These are phyloP conservation scores for Danio albolineatus DNA, from an alignment of 2,797 vertebrate genomes.

Conservation along the genomic window DNA sequence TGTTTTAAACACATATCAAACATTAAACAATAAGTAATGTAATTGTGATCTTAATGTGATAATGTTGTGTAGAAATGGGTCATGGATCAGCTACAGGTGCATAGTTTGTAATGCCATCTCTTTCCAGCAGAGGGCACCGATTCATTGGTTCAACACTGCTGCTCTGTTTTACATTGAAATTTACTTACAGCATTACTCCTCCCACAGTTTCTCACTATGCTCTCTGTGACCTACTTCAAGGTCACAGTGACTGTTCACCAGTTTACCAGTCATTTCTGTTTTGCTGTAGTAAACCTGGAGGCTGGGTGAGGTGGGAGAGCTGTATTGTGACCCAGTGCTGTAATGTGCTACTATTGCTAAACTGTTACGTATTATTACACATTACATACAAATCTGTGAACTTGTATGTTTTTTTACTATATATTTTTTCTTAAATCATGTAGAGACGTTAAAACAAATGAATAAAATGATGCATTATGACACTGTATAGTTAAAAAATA, in stretches of 20 bases:
- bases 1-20: not conserved
- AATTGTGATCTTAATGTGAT: too few species aligned
- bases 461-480: too few species aligned
- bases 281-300: not conserved
- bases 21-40: too few species aligned
- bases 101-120: not conserved
- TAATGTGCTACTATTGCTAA: too few species aligned
- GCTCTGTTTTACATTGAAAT: slow-evolving; percentile 7
- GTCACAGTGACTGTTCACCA: slow-evolving; percentile 18
- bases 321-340: not conserved
- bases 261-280: slow-evolving; percentile 3
- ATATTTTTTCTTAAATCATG: not conserved
- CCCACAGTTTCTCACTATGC: slow-evolving; percentile 14
- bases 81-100: not conserved
- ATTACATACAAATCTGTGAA: too few species aligned
- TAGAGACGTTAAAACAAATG: not conserved
- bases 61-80: not conserved
- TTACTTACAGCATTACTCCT: not conserved
- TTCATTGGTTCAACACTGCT: slow-evolving; percentile 6
- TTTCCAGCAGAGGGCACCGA: slow-evolving; percentile 31
- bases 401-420: not conserved
- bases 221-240: slow-evolving; percentile 37
- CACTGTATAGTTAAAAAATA: too few species aligned
- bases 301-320: not conserved
- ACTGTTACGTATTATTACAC: not conserved